Evolutionary conservation across 2,888 invertebrate species (phyloP).

Genomic region (Argyresthia albistria): DNA sequence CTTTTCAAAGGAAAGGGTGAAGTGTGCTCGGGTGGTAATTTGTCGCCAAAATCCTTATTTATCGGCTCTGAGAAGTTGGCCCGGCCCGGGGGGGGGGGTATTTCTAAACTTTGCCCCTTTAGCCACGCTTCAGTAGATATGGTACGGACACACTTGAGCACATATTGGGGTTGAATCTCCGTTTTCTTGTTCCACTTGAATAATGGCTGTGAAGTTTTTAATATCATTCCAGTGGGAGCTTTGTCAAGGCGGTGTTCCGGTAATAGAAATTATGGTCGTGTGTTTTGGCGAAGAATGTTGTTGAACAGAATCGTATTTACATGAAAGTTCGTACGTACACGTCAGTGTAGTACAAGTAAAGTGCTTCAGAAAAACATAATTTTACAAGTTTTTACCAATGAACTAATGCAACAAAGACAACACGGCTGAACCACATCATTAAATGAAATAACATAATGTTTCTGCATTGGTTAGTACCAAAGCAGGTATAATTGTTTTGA

Average conservation of each 20-base stretch:
- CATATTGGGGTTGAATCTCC: conserved; percentile 65
- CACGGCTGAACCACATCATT: too few species aligned
- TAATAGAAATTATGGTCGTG: too few species aligned
- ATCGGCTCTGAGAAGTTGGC: conserved; percentile 65
- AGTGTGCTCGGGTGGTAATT: conserved; percentile 65
- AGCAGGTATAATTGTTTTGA: too few species aligned
- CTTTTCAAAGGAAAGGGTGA: conserved; percentile 39
- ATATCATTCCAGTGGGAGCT: conserved; percentile 33
- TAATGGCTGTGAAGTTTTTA: conserved; percentile 52
- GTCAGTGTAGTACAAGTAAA: too few species aligned
- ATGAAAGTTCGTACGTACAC: too few species aligned
- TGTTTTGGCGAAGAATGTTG: too few species aligned
- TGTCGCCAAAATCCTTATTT: conserved; percentile 72
- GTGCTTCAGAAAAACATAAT: too few species aligned
- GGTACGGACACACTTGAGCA: conserved; percentile 52
- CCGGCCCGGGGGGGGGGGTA: conserved; percentile 53
- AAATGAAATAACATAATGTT: too few species aligned
- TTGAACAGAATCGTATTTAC: too few species aligned
- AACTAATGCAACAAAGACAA: too few species aligned
- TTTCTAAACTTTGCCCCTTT: conserved; percentile 64
- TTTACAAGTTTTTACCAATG: too few species aligned
- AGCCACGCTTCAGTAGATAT: conserved; percentile 61
- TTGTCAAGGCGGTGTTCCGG: background rate
- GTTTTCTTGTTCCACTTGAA: conserved; percentile 54
- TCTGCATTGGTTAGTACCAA: too few species aligned